A percentile compares a stretch with the other conserved stretches of the same genome.
Conservation (phyloP, 2,888 invertebrate species). For the Melinopterus prodromus region DNA sequence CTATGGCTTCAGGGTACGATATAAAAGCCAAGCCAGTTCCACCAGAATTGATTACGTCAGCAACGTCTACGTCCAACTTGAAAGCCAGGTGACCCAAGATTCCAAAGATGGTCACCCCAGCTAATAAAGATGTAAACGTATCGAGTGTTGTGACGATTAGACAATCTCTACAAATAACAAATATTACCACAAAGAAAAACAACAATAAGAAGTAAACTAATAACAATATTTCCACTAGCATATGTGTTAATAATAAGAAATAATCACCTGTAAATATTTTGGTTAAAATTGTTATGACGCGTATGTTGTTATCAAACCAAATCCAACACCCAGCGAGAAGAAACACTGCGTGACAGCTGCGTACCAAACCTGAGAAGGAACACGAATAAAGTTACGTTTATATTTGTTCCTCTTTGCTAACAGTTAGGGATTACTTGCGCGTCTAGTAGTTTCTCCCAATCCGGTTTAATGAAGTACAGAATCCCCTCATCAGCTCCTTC, state of each 20-base stretch:
- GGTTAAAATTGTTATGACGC: constrained; percentile 76
- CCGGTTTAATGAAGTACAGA: constrained; percentile 79
- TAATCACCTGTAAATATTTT: constrained; percentile 57
- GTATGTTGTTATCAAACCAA: constrained; percentile 79
- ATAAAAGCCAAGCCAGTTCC: constrained; percentile 85
- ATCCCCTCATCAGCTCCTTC: constrained; percentile 81
- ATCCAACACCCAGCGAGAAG: constrained; percentile 77
- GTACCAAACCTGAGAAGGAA: constrained; percentile 70
- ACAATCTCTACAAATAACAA: constrained; percentile 73
- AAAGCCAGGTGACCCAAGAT: constrained; percentile 82
- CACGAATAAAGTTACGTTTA: neutral
- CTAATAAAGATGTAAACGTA: constrained; percentile 82
- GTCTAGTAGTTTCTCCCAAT: constrained; percentile 77
- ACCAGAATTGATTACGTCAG: constrained; percentile 72
- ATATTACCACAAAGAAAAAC: neutral
- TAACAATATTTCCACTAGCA: no score
- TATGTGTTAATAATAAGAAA: no score
- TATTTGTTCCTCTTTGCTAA: no score
- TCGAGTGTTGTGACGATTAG: constrained; percentile 83
- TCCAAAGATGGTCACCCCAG: constrained; percentile 84
- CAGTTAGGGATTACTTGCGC: constrained; percentile 60
- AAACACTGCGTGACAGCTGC: constrained; percentile 79
- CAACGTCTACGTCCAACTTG: constrained; percentile 69
- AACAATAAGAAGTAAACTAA: neutral
- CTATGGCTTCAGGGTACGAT: constrained; percentile 85